Base-by-base conservation (phyloP, 2,888 invertebrate genomes). In the Apoda limacodes region DNA sequence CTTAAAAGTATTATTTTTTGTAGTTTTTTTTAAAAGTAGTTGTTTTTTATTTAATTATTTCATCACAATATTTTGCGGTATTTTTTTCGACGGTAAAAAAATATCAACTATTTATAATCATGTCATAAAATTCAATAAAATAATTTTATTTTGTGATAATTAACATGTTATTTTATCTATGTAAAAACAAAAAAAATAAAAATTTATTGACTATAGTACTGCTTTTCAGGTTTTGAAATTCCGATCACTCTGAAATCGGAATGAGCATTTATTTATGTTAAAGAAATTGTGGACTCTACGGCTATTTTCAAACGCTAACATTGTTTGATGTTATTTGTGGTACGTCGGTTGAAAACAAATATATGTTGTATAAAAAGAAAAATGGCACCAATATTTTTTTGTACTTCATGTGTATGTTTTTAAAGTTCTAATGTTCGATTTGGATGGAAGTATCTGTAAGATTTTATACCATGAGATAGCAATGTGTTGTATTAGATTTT, bases 211-310 rank as follows among this genome's bases (percentile, higher is more conserved):
- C n/a, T n/a, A n/a, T n/a, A n/a, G n/a, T n/a, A n/a, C n/a, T n/a
- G n/a, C n/a, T n/a, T n/a, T n/a, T n/a, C n/a, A n/a, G n/a, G n/a
- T n/a, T n/a, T n/a, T n/a, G n/a, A n/a, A n/a, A n/a, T n/a, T n/a
- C n/a, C n/a, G n/a, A n/a, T n/a, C 63, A 52, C 55, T 63, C 53
- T 43, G 44, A 39, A 37, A 43, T 48, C 56, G 52, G 55, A 59
- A 55, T 43, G 37, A 43, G 74, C 74, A 74, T 72, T 74, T 74
- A 72, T 70, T 60, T 56, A 62, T 50, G 46, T 54, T 55, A 52
- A 55, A 50, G 40, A 40, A 44, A 51, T 51, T 52, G 52, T 50
- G 44, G 41, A 46, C 47, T 50, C 40, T 45, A 45, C 28, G 34
- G 22, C 33, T 46, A 39, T 46, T 39, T 40, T 43, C 40, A 13